A percentile compares a stretch with the other conserved stretches of the same genome.
These are phyloP conservation scores for Littorina saxatilis DNA, from an alignment of 1,140 invertebrate genomes.

Conservation along the genomic window DNA sequence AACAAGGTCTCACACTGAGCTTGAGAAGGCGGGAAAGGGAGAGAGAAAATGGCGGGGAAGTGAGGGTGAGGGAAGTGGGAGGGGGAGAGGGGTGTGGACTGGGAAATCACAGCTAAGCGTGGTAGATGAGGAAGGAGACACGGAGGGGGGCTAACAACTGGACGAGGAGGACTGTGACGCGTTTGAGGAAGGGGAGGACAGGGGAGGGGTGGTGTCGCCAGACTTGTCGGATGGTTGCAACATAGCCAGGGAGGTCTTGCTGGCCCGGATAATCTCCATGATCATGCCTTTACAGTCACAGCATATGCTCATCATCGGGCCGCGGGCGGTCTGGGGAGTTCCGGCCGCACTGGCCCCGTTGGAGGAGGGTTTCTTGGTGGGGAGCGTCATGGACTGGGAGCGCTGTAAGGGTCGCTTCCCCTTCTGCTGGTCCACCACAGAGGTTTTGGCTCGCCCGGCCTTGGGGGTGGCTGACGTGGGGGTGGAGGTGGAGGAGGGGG, in stretches of 20 bases:
- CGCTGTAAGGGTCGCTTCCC: slow-evolving; percentile 58
- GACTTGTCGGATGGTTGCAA: not conserved
- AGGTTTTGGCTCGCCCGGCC: not conserved
- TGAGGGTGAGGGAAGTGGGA: no score
- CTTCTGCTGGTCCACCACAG: slow-evolving; percentile 30
- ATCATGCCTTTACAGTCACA: slow-evolving; percentile 96
- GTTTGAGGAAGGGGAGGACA: not conserved
- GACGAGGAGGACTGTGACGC: not conserved
- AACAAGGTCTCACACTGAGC: not conserved
- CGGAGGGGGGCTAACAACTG: no score
- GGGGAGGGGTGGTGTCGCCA: not conserved
- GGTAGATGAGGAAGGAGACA: no score
- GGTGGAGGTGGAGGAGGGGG: slow-evolving; percentile 1
- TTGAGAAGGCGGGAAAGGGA: not conserved
- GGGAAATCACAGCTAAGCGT: no score
- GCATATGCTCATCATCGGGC: slow-evolving; percentile 91
- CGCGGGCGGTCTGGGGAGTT: slow-evolving; percentile 78
- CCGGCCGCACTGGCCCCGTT: slow-evolving; percentile 67
- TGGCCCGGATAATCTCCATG: slow-evolving; percentile 88
- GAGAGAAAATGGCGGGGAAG: no score
- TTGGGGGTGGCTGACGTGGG: not conserved
- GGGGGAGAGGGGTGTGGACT: no score
- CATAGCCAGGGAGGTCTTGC: slow-evolving; percentile 59
- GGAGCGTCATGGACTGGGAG: slow-evolving; percentile 69
- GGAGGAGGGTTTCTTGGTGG: slow-evolving; percentile 51